These are phyloP conservation scores for Malacoraja senta DNA, from an alignment of 2,797 vertebrate species.

Conservation along the genomic window DNA sequence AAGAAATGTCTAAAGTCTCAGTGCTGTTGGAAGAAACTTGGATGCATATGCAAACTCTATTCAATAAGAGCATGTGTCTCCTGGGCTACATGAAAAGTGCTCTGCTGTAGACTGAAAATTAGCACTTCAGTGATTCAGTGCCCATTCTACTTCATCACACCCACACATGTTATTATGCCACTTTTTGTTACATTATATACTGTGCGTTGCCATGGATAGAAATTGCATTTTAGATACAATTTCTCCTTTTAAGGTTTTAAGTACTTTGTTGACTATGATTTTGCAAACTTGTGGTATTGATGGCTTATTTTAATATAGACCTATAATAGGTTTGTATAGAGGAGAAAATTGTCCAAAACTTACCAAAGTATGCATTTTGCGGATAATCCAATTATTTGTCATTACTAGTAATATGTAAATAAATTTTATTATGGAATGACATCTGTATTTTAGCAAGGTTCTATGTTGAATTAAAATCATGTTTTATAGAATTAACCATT, in stretches of 20 bases:
- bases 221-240: slow-evolving; percentile 1
- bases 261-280: slow-evolving; percentile 8
- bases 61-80: slow-evolving; percentile 83
- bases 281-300: neutral
- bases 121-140: neutral
- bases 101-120: slow-evolving; percentile 60
- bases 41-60: slow-evolving; percentile 68
- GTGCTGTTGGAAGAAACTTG: slow-evolving; percentile 68
- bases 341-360: neutral
- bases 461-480: neutral
- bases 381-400: neutral
- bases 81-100: slow-evolving; percentile 85
- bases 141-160: neutral
- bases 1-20: slow-evolving; percentile 62
- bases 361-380: neutral
- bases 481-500: neutral
- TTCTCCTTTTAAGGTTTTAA: neutral
- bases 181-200: neutral
- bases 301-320: neutral
- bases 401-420: slow-evolving; percentile 7
- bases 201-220: neutral
- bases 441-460: neutral
- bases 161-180: neutral
- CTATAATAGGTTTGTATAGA: neutral
- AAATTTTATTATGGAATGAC: slow-evolving; percentile 19